Evolutionary conservation across 2,797 vertebrate genomes (phyloP).

Genomic region (Alauda arvensis): DNA sequence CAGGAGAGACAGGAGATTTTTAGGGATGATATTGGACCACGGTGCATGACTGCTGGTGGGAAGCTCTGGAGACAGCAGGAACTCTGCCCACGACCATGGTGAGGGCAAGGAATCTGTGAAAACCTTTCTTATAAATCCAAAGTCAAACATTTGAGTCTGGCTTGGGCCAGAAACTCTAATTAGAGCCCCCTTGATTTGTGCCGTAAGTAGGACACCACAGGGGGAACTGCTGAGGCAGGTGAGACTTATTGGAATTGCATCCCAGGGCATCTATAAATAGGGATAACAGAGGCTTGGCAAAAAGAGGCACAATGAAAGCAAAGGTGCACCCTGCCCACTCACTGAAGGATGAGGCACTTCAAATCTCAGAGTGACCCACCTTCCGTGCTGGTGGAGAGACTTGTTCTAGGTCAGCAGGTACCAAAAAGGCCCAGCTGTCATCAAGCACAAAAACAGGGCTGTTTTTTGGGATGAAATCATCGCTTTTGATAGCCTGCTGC

Average conservation of each 20-base stretch:
- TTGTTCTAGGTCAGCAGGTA: conserved; percentile 61
- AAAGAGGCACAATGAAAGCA: not conserved
- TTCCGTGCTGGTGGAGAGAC: not conserved
- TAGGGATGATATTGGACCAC: not conserved
- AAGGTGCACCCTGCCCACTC: not conserved
- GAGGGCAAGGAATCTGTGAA: not conserved
- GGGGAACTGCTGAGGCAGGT: conserved; percentile 31
- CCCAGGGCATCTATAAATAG: conserved; percentile 33
- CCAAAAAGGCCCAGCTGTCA: conserved; percentile 49
- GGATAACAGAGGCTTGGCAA: conserved; percentile 1
- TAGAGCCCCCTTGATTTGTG: not conserved
- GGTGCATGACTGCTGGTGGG: not conserved
- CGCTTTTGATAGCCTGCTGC: conserved; percentile 22
- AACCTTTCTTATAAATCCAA: not conserved
- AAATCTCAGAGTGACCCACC: conserved; percentile 33
- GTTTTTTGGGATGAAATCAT: conserved; percentile 42
- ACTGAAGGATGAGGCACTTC: not conserved
- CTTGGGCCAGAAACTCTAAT: not conserved
- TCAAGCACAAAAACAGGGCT: conserved; percentile 6
- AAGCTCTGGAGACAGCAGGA: not conserved
- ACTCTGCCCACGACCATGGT: not conserved
- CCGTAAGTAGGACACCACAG: not conserved
- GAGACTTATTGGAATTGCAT: not conserved
- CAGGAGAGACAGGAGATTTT: not conserved
- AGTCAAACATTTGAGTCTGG: not conserved